phyloP scores from a whole-genome alignment of 2,797 vertebrate genomes.

The Huso huso region DNA sequence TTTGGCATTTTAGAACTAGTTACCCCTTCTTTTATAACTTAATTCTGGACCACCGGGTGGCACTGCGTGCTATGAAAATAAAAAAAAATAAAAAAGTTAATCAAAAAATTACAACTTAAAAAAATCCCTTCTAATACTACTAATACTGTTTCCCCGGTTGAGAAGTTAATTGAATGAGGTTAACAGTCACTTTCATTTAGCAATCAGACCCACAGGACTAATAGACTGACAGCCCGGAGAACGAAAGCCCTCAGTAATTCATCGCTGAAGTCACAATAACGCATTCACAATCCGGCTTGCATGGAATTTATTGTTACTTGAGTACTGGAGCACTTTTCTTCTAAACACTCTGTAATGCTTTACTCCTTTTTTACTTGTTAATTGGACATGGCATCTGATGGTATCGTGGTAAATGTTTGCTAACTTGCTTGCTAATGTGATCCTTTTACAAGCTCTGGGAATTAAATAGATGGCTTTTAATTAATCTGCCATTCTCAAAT shows the following conservation, averaged over 20 bases:
- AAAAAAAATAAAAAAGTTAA: no score
- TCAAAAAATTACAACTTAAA: no score
- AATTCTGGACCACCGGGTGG: no score
- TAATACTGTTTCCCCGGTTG: not conserved
- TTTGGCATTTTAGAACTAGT: no score
- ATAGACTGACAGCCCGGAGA: not conserved
- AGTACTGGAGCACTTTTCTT: conserved; percentile 25
- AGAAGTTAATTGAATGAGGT: not conserved
- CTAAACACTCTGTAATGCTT: conserved; percentile 19
- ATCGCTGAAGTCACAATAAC: not conserved
- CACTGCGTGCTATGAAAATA: no score
- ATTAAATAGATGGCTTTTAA: not conserved
- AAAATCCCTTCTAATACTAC: no score
- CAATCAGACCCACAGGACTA: not conserved
- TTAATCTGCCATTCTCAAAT: not conserved
- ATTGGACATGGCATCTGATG: conserved; percentile 1
- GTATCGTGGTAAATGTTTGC: not conserved
- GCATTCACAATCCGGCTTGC: not conserved
- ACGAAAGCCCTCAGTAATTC: not conserved
- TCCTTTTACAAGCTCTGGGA: not conserved
- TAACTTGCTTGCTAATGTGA: not conserved
- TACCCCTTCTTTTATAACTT: no score
- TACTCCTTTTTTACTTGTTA: not conserved
- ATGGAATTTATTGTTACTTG: no score
- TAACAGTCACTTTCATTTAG: not conserved